phyloP scores from a whole-genome alignment of 2,797 vertebrate genomes.

The Malurus leucopterus region DNA sequence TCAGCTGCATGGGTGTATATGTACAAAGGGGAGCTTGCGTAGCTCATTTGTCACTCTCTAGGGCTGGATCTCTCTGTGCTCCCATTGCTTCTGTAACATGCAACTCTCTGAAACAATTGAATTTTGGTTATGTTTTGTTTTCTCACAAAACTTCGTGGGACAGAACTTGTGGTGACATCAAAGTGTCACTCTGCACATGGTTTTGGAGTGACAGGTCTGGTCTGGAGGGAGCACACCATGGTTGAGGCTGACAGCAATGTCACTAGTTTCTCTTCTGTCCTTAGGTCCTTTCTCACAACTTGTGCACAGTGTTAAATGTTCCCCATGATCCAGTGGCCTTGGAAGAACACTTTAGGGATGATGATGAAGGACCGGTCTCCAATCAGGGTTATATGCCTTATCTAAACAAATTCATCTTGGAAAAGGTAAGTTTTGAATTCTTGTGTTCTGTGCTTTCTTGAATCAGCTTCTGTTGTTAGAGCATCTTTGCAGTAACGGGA shows the following conservation, averaged over 20 bases:
- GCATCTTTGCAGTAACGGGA: background rate
- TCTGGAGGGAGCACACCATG: background rate
- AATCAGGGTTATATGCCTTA: slow-evolving; percentile 99
- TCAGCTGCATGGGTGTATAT: background rate
- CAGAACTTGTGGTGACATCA: background rate
- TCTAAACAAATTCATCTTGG: slow-evolving; percentile 95
- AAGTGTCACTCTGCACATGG: background rate
- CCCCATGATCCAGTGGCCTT: slow-evolving; percentile 93
- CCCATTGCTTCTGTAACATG: accelerated
- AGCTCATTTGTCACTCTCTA: background rate
- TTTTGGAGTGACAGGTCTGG: background rate
- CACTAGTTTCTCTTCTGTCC: background rate
- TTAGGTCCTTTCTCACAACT: slow-evolving; percentile 95
- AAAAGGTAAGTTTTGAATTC: slow-evolving; percentile 80
- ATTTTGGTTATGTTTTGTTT: background rate
- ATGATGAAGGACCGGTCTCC: slow-evolving; percentile 95
- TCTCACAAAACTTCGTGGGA: background rate
- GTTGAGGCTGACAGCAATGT: background rate
- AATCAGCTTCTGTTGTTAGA: background rate
- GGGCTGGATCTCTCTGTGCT: background rate
- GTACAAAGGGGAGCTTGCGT: background rate
- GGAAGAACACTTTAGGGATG: slow-evolving; percentile 95
- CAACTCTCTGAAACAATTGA: background rate
- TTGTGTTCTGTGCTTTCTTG: background rate
- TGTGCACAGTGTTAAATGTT: slow-evolving; percentile 92